Base-by-base conservation (phyloP, 2,797 vertebrate species). In the Lutjanus campechanus region DNA sequence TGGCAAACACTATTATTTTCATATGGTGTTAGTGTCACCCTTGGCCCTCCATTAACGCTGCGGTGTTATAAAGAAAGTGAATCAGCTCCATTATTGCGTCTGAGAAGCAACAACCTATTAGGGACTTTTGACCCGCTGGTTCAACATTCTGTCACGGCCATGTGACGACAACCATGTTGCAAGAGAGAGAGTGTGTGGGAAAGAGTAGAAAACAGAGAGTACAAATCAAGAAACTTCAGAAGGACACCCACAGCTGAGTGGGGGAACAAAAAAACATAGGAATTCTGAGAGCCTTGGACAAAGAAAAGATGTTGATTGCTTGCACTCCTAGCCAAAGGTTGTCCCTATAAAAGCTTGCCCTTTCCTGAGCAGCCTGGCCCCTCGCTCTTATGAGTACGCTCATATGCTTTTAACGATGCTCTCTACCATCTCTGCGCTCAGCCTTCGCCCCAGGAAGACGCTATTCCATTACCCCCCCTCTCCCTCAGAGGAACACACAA, bases 1-100 rank as follows among this genome's bases (percentile, higher is more conserved):
- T 73, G 82, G 91, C 75, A 91, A 92, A 88, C 67, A 84, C 78
- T 91, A 86, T 94, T 91, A 92, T 95, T 95, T 95, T 93, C 91
- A 88, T 89, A 89, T 77, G 83, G 85, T 83, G 81, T 87, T 88
- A 83, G 67, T 69, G 84, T 93, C 89, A 95, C 92, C 92, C 83
- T 75, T 92, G 82, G 53, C 77, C 90, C 90, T 76, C 82, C 81
- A 89, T 93, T 93, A 94, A 89, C 50, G 19, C 36, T 7, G 64
- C 51, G 36, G 43, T 50, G 83, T 92, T 87, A 81, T 92, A 91
- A 93, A 92, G 87, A 85, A 89, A 89, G 84, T 79, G 75, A 93
- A 93, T 93, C 76, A 89, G 74, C 25, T 68, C 81, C 81, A 84
- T 86, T 83, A 85, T 84, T 81, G 58, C 53, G 64, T 84, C 78